These are phyloP conservation scores for Piscicola geometra DNA, from an alignment of 2,888 invertebrate genomes.

Conservation along the genomic window DNA sequence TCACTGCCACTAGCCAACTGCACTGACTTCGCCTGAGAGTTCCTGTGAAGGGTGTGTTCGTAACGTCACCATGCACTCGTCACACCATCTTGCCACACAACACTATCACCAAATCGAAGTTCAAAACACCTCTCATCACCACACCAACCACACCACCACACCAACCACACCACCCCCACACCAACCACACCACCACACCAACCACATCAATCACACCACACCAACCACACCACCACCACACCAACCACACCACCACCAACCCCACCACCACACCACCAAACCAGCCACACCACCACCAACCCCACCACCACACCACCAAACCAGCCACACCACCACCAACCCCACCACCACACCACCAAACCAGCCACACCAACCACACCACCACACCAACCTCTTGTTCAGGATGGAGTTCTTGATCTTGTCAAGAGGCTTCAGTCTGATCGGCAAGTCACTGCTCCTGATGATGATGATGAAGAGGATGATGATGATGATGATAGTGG, in stretches of 20 bases:
- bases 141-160: too few species aligned
- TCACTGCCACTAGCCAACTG: too few species aligned
- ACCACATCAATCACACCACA: not conserved
- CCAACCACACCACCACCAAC: not conserved
- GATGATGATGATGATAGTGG: not conserved
- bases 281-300: not conserved
- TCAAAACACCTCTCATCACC: too few species aligned
- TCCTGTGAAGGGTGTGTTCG: too few species aligned
- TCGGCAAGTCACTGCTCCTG: constrained; percentile 45
- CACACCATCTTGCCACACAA: too few species aligned
- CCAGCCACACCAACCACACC: too few species aligned
- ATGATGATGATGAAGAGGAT: not conserved
- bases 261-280: not conserved
- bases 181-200: not conserved
- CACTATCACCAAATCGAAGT: too few species aligned
- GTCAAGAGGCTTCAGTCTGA: constrained; percentile 48
- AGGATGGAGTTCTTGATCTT: constrained; percentile 50
- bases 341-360: not conserved
- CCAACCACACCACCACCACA: not conserved
- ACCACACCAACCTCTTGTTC: constrained; percentile 42
- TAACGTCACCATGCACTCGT: too few species aligned
- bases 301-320: not conserved
- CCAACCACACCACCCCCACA: too few species aligned
- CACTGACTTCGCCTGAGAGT: too few species aligned
- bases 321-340: not conserved